Evolutionary conservation across 2,113 vertebrate genomes (phyloP), one percentile per base, ranked within the genome.

Genomic region (Mirza zaza): DNA sequence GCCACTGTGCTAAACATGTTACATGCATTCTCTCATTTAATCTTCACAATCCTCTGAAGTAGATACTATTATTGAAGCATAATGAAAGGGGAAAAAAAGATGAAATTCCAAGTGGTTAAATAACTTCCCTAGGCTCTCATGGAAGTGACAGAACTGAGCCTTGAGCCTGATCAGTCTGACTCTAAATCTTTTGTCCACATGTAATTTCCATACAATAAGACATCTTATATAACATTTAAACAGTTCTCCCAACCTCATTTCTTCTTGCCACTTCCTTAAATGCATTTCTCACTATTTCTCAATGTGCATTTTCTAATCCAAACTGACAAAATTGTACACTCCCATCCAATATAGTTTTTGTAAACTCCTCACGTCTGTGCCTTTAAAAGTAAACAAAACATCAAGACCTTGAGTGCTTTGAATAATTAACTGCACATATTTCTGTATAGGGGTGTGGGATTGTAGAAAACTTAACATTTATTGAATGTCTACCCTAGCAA

Each of bases 331-430:
- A 50, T 4, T 85, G 9, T 88, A 91, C 1, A 34, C 0, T 70
- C 6, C 10, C 52, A 88, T 79, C 76, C 76, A 36, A 14, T 23
- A 32, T 55, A 68, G 61, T 70, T 67, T 89, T 92, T 76, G 27
- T 45, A 90, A 90, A 82, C 1, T 36, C 20, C 29, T 59, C 18
- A 90, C 3, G 20, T 88, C 29, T 39, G 8, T 88, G 39, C 20
- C n/a, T 94, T 91, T 73, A 93, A 88, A 80, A 80, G 32, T 86
- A 86, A 86, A 61, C 32, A 65, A 84, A 95, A 91, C 71, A 61
- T 70, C 1, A 76, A 88, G 39, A 85, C 34, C 8, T 52, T 70
- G 8, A 32, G 9, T 34, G 55, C 68, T 95, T 50, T 81, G n/a
- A 95, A 70, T 68, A 55, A 5, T 34, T 70, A 75, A 32, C 23